phyloP scores from a whole-genome alignment of 2,113 vertebrate species.

The Oxyura jamaicensis region DNA sequence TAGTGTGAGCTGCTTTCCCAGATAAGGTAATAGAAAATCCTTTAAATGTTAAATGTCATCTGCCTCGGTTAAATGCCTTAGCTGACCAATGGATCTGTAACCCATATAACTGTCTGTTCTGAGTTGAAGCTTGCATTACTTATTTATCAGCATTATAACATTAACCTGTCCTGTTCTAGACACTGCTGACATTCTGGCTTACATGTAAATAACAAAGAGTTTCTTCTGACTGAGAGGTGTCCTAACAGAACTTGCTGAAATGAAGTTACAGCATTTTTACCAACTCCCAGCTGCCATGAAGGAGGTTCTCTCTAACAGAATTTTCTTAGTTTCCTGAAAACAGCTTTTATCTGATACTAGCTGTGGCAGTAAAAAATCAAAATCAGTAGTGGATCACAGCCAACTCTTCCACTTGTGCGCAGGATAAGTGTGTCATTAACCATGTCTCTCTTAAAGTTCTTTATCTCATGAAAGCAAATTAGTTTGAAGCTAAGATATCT shows the following conservation, averaged over 20 bases:
- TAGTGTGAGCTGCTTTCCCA: background rate
- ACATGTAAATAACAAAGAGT: background rate
- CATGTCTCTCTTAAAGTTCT: slow-evolving; percentile 28
- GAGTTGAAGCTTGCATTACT: background rate
- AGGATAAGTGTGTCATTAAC: slow-evolving; percentile 60
- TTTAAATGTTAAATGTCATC: background rate
- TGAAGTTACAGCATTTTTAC: background rate
- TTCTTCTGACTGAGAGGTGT: background rate
- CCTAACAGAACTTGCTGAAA: slow-evolving; percentile 1
- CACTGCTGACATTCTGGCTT: background rate
- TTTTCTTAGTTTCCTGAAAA: slow-evolving; percentile 55
- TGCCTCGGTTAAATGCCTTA: background rate
- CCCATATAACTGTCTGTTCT: background rate
- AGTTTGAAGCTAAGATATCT: slow-evolving; percentile 36
- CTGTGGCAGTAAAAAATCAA: slow-evolving; percentile 44
- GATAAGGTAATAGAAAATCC: background rate
- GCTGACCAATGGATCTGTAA: background rate
- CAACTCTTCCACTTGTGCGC: slow-evolving; percentile 39
- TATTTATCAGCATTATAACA: background rate
- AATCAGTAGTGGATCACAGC: slow-evolving; percentile 57
- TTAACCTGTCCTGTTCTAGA: background rate
- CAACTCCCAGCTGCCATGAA: background rate
- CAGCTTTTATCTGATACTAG: slow-evolving; percentile 52
- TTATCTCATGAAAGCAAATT: slow-evolving; percentile 51
- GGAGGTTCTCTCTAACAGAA: background rate